phyloP scores from a whole-genome alignment of 1,140 invertebrate species.

The Dolichoris vasculosae region DNA sequence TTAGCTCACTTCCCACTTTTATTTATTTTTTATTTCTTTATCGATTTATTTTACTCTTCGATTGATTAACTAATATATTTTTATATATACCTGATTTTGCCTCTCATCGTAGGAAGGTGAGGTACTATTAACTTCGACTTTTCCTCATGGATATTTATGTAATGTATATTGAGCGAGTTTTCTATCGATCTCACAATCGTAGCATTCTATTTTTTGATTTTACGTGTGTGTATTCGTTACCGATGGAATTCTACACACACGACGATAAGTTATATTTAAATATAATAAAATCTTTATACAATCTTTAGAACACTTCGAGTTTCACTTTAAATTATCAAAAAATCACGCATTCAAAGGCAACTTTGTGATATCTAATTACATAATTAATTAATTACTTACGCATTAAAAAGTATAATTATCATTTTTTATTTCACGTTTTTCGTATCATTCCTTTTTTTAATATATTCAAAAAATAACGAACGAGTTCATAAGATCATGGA shows the following conservation, averaged over 20 bases:
- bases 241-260: constrained; percentile 29
- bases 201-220: constrained; percentile 45
- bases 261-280: constrained; percentile 53
- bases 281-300: constrained; percentile 55
- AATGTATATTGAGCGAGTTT: constrained; percentile 5
- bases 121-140: constrained; percentile 26
- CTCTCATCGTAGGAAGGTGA: constrained; percentile 33
- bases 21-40: constrained; percentile 8
- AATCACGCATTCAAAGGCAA: constrained; percentile 55
- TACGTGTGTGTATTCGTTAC: constrained; percentile 42
- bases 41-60: neutral
- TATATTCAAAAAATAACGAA: constrained; percentile 54
- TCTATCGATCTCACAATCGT: constrained; percentile 36
- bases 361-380: constrained; percentile 55
- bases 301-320: constrained; percentile 52
- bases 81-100: constrained; percentile 29
- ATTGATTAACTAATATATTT: constrained; percentile 34
- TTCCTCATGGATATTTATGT: neutral
- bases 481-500: constrained; percentile 25
- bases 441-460: constrained; percentile 28
- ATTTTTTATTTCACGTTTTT: constrained; percentile 36
- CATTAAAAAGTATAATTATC: constrained; percentile 54
- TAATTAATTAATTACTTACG: constrained; percentile 55
- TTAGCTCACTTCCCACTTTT: constrained; percentile 60
- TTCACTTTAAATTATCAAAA: constrained; percentile 53